Base-by-base conservation (phyloP, 1,140 invertebrate species). In the Brachionus sp. region DNA sequence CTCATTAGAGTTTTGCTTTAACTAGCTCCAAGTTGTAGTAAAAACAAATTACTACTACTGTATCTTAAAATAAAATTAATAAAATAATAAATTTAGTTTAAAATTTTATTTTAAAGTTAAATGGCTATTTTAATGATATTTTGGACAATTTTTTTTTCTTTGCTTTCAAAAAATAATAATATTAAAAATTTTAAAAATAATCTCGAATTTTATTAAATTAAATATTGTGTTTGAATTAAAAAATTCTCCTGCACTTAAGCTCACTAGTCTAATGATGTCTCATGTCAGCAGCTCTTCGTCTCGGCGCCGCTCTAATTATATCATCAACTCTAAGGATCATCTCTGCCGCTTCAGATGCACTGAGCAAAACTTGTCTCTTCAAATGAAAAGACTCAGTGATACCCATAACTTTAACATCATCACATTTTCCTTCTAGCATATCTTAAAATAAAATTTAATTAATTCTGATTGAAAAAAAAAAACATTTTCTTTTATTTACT, bases 281-380 rank as follows among this genome's bases (percentile, higher is more conserved):
- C 73, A 88, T 86, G 88, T 99, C 97, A 83, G 93, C 92, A 0
- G 92, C 92, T 70, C 98, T 92, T 86, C 93, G 93, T 84, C 98
- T 92, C 2, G 98, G 98, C 37, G 97, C 96, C 44, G 95, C 92
- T 87, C 93, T 96, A 29, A 99, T 93, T 84, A 99, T 99, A 89
- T 97, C 93, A 88, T 99, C 98, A 1, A 99, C 97, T 57, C 98
- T 92, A 7, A 99, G 90, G 86, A 99, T 98, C 94, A 99, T 97
- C 90, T 99, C 98, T 0, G 97, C 97, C 3, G 97, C 97, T 90
- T 99, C 98, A 0, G 95, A 90, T 5, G 96, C 98, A 46, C 95
- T 97, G 80, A 97, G 85, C 46, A 99, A 89, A 9, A 99, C 95
- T 89, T 98, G 96, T 33, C 95, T 90, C 88, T 99, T 99, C 0